Evolutionary conservation across 2,113 vertebrate species (phyloP), one percentile per base, ranked within the genome.

Genomic region (Scalopus aquaticus): DNA sequence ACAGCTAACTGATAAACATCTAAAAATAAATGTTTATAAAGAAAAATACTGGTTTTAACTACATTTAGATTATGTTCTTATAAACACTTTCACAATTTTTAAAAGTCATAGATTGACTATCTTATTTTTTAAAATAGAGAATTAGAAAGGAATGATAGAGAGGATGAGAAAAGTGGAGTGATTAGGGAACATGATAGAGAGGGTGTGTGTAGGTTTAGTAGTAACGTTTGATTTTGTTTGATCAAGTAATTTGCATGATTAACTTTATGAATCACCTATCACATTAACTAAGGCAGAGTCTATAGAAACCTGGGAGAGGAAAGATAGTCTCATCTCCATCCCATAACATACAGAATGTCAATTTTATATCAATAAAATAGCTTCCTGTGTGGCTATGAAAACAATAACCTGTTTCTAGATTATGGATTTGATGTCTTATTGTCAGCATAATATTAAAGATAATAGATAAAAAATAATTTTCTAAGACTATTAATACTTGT

Each of bases 1-100:
- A 81, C 30, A 94, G 58, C 72, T 90, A 83, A 95, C 42, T 88
- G 76, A 17, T 76, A 73, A 93, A n/a, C 4, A 28, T 86, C 85
- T 96, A 73, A 95, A 95, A 92, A 86, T 77, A 96, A 58, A 91
- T 67, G 60, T 35, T 72, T 88, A 83, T 24, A 94, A 93, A 58
- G 49, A 93, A 35, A 94, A 89, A 95, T 73, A 8, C 82, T 83
- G 6, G 42, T 76, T 73, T 80, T 96, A 84, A 86, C 64, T 51
- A 42, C 44, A 80, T 32, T 13, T 90, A 44, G 42, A 96, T 73
- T 72, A 17, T 72, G 35, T 78, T 95, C 17, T 13, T 65, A 39
- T 44, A 81, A 81, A 92, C 4, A 89, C 13, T 44, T 51, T 56
- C 0, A 74, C 51, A 79, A 22, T 78, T 80, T 44, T 24, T 42